Evolutionary conservation across 2,113 vertebrate genomes (phyloP).

Genomic region (Saimiri boliviensis): DNA sequence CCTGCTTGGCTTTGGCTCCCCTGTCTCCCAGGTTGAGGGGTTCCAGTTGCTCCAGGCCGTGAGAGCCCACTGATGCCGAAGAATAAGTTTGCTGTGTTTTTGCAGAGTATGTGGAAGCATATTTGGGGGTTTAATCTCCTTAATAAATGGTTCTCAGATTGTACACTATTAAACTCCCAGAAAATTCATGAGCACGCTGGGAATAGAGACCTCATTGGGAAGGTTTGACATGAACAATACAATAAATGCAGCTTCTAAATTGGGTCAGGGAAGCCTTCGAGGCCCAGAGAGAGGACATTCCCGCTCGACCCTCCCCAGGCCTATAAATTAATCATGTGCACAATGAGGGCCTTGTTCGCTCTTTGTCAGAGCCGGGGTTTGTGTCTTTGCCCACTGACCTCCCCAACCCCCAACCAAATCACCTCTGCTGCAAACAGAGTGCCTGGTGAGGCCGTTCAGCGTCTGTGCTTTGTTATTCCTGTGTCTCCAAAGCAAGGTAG

Average conservation of each 20-base stretch:
- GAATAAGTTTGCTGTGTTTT: slow-evolving; percentile 79
- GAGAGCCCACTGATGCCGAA: slow-evolving; percentile 58
- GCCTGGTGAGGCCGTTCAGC: slow-evolving; percentile 41
- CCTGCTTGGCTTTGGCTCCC: fast-evolving
- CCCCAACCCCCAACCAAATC: neutral
- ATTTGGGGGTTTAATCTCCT: slow-evolving; percentile 81
- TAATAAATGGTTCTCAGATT: slow-evolving; percentile 82
- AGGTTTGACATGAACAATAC: slow-evolving; percentile 63
- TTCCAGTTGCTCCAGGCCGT: slow-evolving; percentile 51
- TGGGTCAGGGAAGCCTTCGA: slow-evolving; percentile 68
- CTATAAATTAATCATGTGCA: slow-evolving; percentile 69
- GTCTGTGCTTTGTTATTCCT: slow-evolving; percentile 57
- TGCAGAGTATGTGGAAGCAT: slow-evolving; percentile 79
- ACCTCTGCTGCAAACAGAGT: neutral
- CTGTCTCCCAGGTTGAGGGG: neutral
- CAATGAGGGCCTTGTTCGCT: slow-evolving; percentile 72
- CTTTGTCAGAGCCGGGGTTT: neutral
- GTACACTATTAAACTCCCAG: slow-evolving; percentile 71
- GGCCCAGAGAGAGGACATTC: slow-evolving; percentile 57
- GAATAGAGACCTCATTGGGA: slow-evolving; percentile 48
- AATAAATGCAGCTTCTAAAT: slow-evolving; percentile 57
- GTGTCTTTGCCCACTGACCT: slow-evolving; percentile 48
- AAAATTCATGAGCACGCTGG: slow-evolving; percentile 74
- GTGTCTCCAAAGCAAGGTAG: slow-evolving; percentile 41
- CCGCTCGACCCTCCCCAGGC: slow-evolving; percentile 38